These are phyloP conservation scores for Nemotelus pantherinus DNA, from an alignment of 2,888 invertebrate genomes.

Conservation along the genomic window DNA sequence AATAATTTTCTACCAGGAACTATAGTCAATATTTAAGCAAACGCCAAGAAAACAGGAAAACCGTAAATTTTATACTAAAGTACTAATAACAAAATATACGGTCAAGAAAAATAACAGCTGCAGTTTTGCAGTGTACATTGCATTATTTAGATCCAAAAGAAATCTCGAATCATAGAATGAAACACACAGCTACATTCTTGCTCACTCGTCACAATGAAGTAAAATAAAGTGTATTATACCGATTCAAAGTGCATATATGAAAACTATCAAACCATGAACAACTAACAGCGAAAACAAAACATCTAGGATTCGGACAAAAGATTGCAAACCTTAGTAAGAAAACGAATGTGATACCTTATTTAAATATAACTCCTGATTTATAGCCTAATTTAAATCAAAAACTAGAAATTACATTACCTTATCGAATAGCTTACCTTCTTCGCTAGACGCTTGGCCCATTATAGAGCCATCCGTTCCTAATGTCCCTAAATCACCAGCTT, in stretches of 20 bases:
- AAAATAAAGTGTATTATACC: neutral
- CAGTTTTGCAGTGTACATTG: too few species aligned
- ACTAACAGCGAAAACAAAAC: conserved; percentile 39
- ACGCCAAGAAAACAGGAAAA: too few species aligned
- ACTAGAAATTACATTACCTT: neutral
- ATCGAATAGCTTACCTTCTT: conserved; percentile 62
- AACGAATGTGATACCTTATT: conserved; percentile 15
- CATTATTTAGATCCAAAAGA: too few species aligned
- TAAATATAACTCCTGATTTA: neutral
- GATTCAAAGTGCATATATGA: conserved; percentile 30
- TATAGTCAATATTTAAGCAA: too few species aligned
- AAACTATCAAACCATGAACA: conserved; percentile 24
- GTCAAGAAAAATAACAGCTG: too few species aligned
- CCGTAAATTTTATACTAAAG: too few species aligned
- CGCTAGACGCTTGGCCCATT: conserved; percentile 63
- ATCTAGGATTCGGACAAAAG: conserved; percentile 27
- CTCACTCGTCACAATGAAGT: neutral
- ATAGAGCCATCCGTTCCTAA: conserved; percentile 63
- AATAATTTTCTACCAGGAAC: too few species aligned
- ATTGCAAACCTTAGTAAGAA: conserved; percentile 8
- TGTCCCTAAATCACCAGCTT: conserved; percentile 82
- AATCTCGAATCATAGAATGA: too few species aligned
- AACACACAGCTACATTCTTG: neutral
- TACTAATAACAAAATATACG: too few species aligned
- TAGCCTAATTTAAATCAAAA: neutral